A percentile compares a stretch with the other conserved stretches of the same genome.
phyloP scores from a whole-genome alignment of 2,888 invertebrate genomes.

The Trissolcus brochymenae region DNA sequence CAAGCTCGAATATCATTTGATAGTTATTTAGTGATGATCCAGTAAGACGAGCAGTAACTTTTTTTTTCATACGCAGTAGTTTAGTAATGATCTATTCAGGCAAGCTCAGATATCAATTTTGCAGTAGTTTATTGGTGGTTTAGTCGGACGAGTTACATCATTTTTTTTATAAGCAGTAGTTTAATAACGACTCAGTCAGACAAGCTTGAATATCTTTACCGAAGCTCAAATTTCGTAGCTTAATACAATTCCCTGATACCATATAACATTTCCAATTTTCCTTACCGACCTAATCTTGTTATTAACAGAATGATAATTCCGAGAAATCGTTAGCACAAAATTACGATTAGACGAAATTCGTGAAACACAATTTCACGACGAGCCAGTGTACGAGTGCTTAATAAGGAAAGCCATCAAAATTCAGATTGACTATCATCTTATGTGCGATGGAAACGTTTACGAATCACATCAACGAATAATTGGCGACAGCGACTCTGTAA shows the following conservation, averaged over 20 bases:
- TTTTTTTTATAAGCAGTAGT: too few species aligned
- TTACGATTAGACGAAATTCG: slow-evolving; percentile 21
- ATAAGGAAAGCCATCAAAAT: slow-evolving; percentile 46
- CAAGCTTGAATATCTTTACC: too few species aligned
- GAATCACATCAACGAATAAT: slow-evolving; percentile 41
- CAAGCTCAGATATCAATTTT: too few species aligned
- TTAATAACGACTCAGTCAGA: too few species aligned
- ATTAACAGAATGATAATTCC: slow-evolving; percentile 9
- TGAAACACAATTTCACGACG: slow-evolving; percentile 13
- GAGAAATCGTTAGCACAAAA: slow-evolving; percentile 19
- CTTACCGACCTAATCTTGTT: neutral
- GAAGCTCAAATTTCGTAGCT: too few species aligned
- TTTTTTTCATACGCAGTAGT: too few species aligned
- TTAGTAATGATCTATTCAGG: too few species aligned
- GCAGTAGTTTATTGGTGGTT: too few species aligned
- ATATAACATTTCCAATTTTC: slow-evolving; percentile 7
- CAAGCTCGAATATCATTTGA: too few species aligned
- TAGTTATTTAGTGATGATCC: too few species aligned
- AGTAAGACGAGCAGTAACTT: too few species aligned
- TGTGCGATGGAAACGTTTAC: slow-evolving; percentile 34
- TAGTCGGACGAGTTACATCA: too few species aligned
- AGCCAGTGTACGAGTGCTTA: slow-evolving; percentile 23
- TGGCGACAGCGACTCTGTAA: slow-evolving; percentile 16
- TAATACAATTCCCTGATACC: neutral
- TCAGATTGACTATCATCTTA: slow-evolving; percentile 41